Evolutionary conservation across 2,113 vertebrate genomes (phyloP).

Genomic region (Okapia johnstoni): DNA sequence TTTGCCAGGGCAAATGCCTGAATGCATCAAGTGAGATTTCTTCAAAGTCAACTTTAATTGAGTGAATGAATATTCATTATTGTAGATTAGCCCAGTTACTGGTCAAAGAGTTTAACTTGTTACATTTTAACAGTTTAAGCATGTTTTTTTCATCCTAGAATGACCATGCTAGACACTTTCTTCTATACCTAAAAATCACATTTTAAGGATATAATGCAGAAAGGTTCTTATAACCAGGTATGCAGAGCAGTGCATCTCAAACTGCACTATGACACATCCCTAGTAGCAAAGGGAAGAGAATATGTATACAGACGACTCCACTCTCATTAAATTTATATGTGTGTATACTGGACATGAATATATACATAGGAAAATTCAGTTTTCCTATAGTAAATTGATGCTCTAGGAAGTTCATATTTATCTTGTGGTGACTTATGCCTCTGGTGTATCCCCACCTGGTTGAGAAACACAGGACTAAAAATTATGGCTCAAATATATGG

Average conservation of each 20-base stretch:
- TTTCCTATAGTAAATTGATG: background rate
- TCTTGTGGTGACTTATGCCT: background rate
- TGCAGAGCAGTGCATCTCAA: background rate
- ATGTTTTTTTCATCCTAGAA: background rate
- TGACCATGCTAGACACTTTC: background rate
- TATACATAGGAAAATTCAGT: background rate
- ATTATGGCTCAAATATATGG: background rate
- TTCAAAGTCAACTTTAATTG: background rate
- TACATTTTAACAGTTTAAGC: background rate
- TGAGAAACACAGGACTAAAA: background rate
- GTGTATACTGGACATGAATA: background rate
- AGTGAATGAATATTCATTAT: background rate
- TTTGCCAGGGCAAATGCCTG: background rate
- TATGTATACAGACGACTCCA: background rate
- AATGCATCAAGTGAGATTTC: background rate
- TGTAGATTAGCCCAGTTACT: background rate
- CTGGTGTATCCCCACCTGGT: background rate
- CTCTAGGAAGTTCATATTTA: background rate
- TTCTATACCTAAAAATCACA: background rate
- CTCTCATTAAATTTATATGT: background rate
- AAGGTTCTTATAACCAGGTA: background rate
- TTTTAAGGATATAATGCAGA: background rate
- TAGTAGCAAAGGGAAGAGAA: background rate
- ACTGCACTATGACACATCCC: background rate
- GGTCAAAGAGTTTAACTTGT: background rate